Evolutionary conservation across 2,888 invertebrate species (phyloP), one percentile per base, ranked within the genome.

Genomic region (Eristalinus sepulchralis): DNA sequence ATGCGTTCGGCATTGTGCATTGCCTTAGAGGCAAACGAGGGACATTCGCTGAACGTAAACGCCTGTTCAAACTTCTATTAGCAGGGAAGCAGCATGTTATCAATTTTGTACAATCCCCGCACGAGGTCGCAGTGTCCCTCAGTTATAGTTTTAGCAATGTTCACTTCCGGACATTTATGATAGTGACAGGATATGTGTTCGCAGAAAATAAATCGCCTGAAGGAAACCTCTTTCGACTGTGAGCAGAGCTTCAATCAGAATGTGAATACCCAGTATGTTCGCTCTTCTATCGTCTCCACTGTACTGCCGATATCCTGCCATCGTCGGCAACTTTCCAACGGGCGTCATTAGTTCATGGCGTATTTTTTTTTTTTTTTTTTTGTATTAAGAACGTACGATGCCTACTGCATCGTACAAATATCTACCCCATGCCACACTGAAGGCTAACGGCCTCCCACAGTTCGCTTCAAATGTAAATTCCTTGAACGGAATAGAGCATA

Each of bases 401-500:
- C 34, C 47, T 2, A 17, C 8, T 17, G 47, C 47, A 47, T 8
- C 47, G 47, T 8, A n/a, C n/a, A n/a, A n/a, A n/a, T n/a, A 8
- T 17, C 57, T 11, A 22, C 22, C 22, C 13, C 11, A 24, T 11
- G 24, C 47, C 11, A 57, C 24, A 1, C 57, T 11, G 22, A 24
- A 24, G 57, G 22, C 24, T 6, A 22, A 24, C 17, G 8, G 24
- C 57, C 57, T 11, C 57, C 57, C 24, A 57, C 57, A 57, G n/a
- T 57, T 27, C 57, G 10, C 22, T 6, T 57, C 3, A 27, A n/a
- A 68, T 63, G 22, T 39, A 57, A 70, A 62, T 55, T 36, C 80
- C 55, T 62, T 55, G 55, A 39, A 68, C 3, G 34, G 17, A 36
- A 60, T 68, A 60, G 36, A 66, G 13, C 55, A 62, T 55, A 72